Conservation (phyloP, 1,140 invertebrate species). For the Globodera ellingtonae region DNA sequence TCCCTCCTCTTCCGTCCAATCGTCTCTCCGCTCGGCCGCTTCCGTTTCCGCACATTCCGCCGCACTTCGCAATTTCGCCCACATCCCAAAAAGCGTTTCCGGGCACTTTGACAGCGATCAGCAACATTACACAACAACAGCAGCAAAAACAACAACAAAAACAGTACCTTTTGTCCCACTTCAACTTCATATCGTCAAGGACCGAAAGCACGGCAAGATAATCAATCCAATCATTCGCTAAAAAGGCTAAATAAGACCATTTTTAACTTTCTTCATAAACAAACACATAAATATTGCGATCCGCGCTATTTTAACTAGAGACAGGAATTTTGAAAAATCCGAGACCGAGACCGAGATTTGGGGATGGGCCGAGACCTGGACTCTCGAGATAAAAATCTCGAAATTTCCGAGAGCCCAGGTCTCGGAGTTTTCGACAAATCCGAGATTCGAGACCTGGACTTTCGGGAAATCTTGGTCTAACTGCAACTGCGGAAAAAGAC, state of each 20-base stretch:
- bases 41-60: background rate
- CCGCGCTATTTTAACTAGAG: no score
- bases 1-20: background rate
- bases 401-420: background rate
- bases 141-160: background rate
- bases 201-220: background rate
- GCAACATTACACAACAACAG: background rate
- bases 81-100: background rate
- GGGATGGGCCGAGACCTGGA: no score
- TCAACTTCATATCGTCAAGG: conserved; percentile 5
- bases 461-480: no score
- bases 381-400: no score
- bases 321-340: no score
- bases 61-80: background rate
- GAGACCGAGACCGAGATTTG: no score
- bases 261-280: no score
- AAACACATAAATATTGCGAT: no score
- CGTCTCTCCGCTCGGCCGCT: background rate
- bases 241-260: no score
- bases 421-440: background rate
- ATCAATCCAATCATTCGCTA: background rate
- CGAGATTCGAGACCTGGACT: no score
- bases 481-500: no score
- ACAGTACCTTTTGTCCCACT: conserved; percentile 1
- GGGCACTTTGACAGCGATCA: background rate